Evolutionary conservation across 2,888 invertebrate genomes (phyloP).

Genomic region (Heliconius hortense): DNA sequence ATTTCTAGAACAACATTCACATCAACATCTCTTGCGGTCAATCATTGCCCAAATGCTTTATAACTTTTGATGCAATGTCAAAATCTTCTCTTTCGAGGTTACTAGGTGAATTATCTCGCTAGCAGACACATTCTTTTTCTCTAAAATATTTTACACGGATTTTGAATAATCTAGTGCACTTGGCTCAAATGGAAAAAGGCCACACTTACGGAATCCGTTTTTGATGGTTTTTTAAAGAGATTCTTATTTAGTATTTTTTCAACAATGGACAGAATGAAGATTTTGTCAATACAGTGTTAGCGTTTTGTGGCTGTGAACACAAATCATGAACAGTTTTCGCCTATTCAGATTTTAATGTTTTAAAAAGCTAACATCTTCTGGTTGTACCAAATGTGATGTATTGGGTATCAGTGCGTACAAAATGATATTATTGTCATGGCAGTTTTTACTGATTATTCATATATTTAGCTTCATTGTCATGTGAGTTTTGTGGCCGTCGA

Average conservation of each 20-base stretch:
- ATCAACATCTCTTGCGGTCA: not conserved
- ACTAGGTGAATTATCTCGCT: not conserved
- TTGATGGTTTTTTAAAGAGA: not conserved
- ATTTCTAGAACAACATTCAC: too few relatives aligned
- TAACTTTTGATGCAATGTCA: not conserved
- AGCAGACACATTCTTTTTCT: conserved; percentile 6
- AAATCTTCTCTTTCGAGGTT: conserved; percentile 1
- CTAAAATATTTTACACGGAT: conserved; percentile 13
- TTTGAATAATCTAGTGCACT: conserved; percentile 19
- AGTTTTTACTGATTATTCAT: too few relatives aligned
- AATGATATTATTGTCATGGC: too few relatives aligned
- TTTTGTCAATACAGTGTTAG: conserved; percentile 1
- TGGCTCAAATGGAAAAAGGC: conserved; percentile 5
- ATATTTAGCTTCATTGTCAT: too few relatives aligned
- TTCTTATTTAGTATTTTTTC: conserved; percentile 14
- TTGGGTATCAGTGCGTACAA: too few relatives aligned
- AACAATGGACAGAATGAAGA: conserved; percentile 5
- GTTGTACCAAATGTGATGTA: too few relatives aligned
- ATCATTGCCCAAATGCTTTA: not conserved
- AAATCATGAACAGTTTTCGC: not conserved
- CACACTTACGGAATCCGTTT: conserved; percentile 18
- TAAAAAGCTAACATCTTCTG: too few relatives aligned
- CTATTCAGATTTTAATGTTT: not conserved
- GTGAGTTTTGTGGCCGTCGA: too few relatives aligned
- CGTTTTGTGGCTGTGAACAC: not conserved